Conservation (phyloP, 2,888 invertebrate genomes). For the Lamellibrachia columna region DNA sequence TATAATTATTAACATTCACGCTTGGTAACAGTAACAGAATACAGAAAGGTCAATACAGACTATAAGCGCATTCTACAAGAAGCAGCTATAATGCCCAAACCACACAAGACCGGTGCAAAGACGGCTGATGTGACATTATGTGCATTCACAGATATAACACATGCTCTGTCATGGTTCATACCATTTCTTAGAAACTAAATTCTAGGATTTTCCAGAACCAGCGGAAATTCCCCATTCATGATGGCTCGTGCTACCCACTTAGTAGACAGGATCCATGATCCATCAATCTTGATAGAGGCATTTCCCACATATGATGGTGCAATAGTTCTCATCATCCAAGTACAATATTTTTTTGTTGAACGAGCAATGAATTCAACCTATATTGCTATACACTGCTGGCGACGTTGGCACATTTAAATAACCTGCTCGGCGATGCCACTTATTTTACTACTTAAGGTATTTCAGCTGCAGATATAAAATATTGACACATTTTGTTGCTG, state of each 20-base stretch:
- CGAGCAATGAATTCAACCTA: neutral
- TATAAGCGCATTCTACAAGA: neutral
- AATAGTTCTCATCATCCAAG: neutral
- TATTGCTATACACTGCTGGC: neutral
- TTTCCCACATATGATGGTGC: neutral
- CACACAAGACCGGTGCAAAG: neutral
- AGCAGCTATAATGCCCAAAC: neutral
- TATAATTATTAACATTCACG: too few species aligned
- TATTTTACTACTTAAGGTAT: too few species aligned
- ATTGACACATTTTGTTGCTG: too few species aligned
- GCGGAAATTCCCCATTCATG: neutral
- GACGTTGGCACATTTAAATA: too few species aligned
- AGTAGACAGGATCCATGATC: neutral
- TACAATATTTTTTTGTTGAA: neutral
- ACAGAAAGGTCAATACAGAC: neutral
- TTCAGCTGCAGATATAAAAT: too few species aligned
- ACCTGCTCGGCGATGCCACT: too few species aligned
- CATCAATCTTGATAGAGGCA: neutral
- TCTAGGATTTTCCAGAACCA: neutral
- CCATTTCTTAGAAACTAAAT: neutral
- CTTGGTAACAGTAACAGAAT: neutral
- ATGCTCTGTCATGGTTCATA: neutral
- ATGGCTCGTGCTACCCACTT: neutral
- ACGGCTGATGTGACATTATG: neutral
- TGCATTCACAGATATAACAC: neutral